A percentile compares a stretch with the other conserved stretches of the same genome.
These are phyloP conservation scores for Bilobella aurantiaca DNA, from an alignment of 1,140 invertebrate genomes.

Conservation along the genomic window DNA sequence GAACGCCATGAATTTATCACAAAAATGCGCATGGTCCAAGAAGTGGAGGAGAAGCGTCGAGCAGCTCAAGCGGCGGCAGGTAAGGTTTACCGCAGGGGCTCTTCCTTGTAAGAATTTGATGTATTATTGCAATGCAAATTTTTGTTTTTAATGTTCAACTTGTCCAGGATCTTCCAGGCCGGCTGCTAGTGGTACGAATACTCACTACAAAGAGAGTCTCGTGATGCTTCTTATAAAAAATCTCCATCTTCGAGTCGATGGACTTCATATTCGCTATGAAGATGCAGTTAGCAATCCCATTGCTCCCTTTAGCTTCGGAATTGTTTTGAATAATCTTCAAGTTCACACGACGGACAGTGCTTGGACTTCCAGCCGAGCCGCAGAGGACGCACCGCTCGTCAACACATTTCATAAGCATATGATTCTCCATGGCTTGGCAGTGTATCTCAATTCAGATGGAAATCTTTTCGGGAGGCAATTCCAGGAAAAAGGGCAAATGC, in stretches of 20 bases:
- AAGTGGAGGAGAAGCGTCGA: conserved; percentile 24
- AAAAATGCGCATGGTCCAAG: conserved; percentile 67
- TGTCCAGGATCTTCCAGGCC: background rate
- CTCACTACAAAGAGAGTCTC: conserved; percentile 92
- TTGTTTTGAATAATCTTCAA: conserved; percentile 70
- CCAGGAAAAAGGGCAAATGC: background rate
- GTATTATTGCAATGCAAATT: too few relatives aligned
- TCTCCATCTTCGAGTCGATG: conserved; percentile 80
- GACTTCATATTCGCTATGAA: conserved; percentile 92
- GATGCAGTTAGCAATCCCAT: conserved; percentile 68
- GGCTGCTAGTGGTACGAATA: conserved; percentile 56
- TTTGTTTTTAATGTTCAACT: background rate
- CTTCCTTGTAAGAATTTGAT: too few relatives aligned
- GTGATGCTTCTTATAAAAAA: conserved; percentile 92
- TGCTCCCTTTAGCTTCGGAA: conserved; percentile 75
- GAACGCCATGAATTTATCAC: conserved; percentile 60
- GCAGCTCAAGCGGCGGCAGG: too few relatives aligned
- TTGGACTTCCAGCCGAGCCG: conserved; percentile 63
- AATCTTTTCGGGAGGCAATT: conserved; percentile 46
- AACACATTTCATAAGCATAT: conserved; percentile 77
- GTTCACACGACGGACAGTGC: conserved; percentile 74
- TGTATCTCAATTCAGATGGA: conserved; percentile 76
- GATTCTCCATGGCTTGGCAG: conserved; percentile 67
- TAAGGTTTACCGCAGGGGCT: too few relatives aligned
- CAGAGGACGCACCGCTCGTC: too few relatives aligned